These are phyloP conservation scores for Oedothorax gibbosus DNA, from an alignment of 1,140 invertebrate species.

Conservation along the genomic window DNA sequence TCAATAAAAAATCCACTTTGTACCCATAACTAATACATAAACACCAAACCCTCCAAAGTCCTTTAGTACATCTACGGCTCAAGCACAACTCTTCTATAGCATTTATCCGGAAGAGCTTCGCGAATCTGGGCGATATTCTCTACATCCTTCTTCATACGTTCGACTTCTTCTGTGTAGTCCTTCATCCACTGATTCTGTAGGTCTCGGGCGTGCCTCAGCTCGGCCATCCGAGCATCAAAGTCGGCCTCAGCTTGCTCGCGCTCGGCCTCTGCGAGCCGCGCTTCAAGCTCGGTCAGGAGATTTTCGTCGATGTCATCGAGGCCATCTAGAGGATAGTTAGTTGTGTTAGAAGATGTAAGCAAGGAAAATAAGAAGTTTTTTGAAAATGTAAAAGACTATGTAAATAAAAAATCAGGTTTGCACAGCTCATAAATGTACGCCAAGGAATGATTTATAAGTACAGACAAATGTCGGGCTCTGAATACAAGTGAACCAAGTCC, in stretches of 20 bases:
- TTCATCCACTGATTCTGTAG: constrained; percentile 82
- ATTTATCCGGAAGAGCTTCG: constrained; percentile 82
- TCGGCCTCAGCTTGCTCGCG: constrained; percentile 78
- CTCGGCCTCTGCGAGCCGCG: constrained; percentile 80
- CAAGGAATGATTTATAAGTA: too few species aligned
- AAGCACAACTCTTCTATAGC: constrained; percentile 76
- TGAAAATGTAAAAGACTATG: too few species aligned
- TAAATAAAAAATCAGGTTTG: too few species aligned
- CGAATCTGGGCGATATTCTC: constrained; percentile 87
- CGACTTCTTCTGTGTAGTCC: constrained; percentile 84
- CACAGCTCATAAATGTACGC: too few species aligned
- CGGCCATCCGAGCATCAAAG: constrained; percentile 80
- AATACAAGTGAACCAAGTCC: too few species aligned
- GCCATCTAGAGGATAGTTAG: constrained; percentile 30
- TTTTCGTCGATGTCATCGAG: constrained; percentile 72
- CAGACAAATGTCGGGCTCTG: too few species aligned
- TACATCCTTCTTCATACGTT: constrained; percentile 80
- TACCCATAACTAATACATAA: too few species aligned
- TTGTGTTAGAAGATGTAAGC: too few species aligned
- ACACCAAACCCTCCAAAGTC: too few species aligned
- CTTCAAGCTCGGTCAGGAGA: constrained; percentile 79
- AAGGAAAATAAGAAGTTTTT: too few species aligned
- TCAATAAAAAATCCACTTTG: too few species aligned
- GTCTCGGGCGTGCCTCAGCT: constrained; percentile 78
- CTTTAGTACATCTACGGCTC: constrained; percentile 66